Conservation (phyloP, 2,888 invertebrate species). For the Apeira syringaria region DNA sequence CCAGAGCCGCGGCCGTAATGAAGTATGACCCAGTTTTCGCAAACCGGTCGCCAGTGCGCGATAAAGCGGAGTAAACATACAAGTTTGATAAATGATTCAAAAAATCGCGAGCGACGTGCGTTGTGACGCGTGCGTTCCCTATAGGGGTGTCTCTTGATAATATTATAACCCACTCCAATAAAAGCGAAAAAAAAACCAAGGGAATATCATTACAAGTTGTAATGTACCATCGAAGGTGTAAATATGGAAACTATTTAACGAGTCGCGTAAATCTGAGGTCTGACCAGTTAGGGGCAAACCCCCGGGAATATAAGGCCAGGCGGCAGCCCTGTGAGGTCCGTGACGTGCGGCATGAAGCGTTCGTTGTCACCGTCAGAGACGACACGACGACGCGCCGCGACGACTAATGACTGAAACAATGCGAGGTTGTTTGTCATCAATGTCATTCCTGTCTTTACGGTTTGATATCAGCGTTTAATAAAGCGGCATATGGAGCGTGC, state of each 20-base stretch:
- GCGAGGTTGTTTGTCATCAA: constrained; percentile 36
- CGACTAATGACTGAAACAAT: constrained; percentile 38
- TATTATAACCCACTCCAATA: constrained; percentile 12
- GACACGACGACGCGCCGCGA: constrained; percentile 22
- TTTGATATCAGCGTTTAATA: constrained; percentile 17
- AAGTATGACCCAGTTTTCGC: constrained; percentile 48
- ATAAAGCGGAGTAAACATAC: constrained; percentile 48
- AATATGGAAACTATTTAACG: constrained; percentile 1
- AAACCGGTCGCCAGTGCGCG: constrained; percentile 42
- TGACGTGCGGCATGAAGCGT: constrained; percentile 26
- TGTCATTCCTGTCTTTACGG: constrained; percentile 27
- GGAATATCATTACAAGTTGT: constrained; percentile 12
- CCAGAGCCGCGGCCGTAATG: constrained; percentile 39
- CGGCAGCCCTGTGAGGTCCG: constrained; percentile 20
- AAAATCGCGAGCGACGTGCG: constrained; percentile 44
- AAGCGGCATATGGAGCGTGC: constrained; percentile 12
- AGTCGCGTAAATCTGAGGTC: constrained; percentile 3
- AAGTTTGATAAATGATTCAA: constrained; percentile 56
- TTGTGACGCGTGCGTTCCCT: constrained; percentile 19
- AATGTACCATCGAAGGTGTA: constrained; percentile 4
- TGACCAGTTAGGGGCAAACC: constrained; percentile 2
- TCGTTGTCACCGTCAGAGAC: constrained; percentile 35
- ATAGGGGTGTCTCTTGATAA: constrained; percentile 22
- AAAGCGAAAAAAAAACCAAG: constrained; percentile 14
- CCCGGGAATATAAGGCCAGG: constrained; percentile 18